Evolutionary conservation across 2,888 invertebrate species (phyloP).

Genomic region (Margaritifera margaritifera): DNA sequence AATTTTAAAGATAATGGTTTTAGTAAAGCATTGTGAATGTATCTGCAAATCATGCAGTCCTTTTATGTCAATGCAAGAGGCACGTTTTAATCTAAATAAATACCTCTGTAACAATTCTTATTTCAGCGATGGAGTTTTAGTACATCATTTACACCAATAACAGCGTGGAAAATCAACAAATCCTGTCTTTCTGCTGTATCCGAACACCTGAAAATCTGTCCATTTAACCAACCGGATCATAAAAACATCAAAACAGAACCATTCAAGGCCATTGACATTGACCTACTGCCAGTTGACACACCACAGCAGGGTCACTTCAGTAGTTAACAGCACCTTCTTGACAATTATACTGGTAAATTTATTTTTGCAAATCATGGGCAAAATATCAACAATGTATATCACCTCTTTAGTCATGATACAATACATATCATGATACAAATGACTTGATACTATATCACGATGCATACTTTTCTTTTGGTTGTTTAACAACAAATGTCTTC

Average conservation of each 20-base stretch:
- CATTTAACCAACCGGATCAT: constrained; percentile 62
- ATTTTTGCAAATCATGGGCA: no score
- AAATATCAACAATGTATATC: no score
- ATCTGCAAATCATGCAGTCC: no score
- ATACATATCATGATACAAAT: no score
- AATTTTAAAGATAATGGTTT: neutral
- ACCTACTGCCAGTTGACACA: no score
- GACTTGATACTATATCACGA: no score
- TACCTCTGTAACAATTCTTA: neutral
- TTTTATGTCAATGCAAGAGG: neutral
- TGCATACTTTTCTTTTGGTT: no score
- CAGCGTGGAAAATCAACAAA: constrained; percentile 71
- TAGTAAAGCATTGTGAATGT: neutral
- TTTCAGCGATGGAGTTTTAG: constrained; percentile 74
- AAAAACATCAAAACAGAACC: constrained; percentile 40
- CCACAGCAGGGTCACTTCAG: no score
- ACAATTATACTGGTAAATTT: no score
- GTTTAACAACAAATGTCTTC: no score
- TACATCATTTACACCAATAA: constrained; percentile 71
- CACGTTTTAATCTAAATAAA: neutral
- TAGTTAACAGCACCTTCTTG: no score
- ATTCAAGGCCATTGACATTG: constrained; percentile 12
- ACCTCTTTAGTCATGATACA: no score
- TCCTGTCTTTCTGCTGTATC: constrained; percentile 62
- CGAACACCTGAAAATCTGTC: constrained; percentile 73